Evolutionary conservation across 2,888 invertebrate species (phyloP), one percentile per base, ranked within the genome.

Genomic region (Drosophila prolongata): DNA sequence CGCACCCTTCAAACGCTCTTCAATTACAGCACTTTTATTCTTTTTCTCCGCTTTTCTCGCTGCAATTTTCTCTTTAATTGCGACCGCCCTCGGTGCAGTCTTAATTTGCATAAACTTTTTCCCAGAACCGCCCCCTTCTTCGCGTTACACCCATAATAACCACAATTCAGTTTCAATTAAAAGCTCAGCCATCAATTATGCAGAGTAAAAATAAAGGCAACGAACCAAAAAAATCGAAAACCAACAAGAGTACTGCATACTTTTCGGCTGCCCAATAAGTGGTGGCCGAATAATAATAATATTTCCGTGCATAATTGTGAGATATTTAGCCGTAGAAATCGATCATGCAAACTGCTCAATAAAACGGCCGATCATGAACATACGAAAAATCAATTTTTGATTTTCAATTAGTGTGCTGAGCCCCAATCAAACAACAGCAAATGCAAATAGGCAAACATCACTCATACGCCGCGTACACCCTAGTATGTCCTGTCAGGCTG

Each of bases 151-250:
- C 52, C 56, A 46, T 72, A 56, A 60, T 62, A 64, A 52, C 67
- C 62, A 19, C 66, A 66, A 76, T 70, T 70, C 52, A 59, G 76
- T 69, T 80, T 76, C 87, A 87, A 84, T 81, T 81, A 87, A 76
- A 71, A 80, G 67, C 84, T 64, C 77, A 59, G 59, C 78, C 69
- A 72, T 67, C 78, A 83, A 83, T 72, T 82, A 74, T 67, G 58
- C 55, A 65, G 24, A 44, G 47, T 42, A 46, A 59, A 59, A 50
- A 34, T 35, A 14, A 19, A 27, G 11, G 24, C 38, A 65, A 14
- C 35, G 73, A 37, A 62, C 38, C 64, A 19, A 54, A 56, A 46
- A 55, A 43, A 53, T 13, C 3, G 43, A 13, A 24, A n/a, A 35
- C 37, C 16, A 65, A 55, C 47, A 44, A 24, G 37, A 37, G 24